Evolutionary conservation across 2,113 vertebrate genomes (phyloP), one percentile per base, ranked within the genome.

Genomic region (Cololabis saira): DNA sequence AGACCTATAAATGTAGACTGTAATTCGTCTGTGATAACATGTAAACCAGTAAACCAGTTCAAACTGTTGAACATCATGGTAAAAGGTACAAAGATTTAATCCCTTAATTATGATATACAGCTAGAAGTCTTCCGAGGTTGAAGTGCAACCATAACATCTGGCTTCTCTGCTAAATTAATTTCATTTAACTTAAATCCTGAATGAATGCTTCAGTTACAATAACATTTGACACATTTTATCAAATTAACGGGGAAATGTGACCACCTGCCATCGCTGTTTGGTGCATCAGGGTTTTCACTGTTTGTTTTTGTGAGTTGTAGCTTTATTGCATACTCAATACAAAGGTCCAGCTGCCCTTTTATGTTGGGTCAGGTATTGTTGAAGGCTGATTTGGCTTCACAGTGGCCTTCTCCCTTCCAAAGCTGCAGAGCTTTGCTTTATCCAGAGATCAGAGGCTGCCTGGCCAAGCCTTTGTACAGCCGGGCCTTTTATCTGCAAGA

Each of bases 341-440:
- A 82, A 87, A 88, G 71, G 81, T 84, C 71, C 83, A 77, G 82
- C 68, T 85, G 86, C 66, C 78, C 79, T 88, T 86, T 89, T 78
- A 85, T 88, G 80, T 83, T 45, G 61, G 67, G 73, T 87, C 74
- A 83, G 79, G 77, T 79, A 85, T 90, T 89, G 86, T 89, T 72
- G 81, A 71, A 71, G 21, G 81, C 33, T 89, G 83, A 83, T 85
- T 87, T 91, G 89, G 83, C 86, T 83, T 81, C 78, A 78, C 74
- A 55, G 78, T 61, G 65, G 62, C 55, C 40, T 72, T 79, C 72
- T 77, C 58, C 51, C 63, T 69, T 82, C 82, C 84, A 83, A 78
- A 81, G 78, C 86, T 80, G 81, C 79, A 80, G 76, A 76, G 85
- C 77, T 76, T 54, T 68, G 83, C 78, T 89, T 89, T 90, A 91